Conservation (phyloP, 2,888 invertebrate genomes). For the Tridacna gigas region DNA sequence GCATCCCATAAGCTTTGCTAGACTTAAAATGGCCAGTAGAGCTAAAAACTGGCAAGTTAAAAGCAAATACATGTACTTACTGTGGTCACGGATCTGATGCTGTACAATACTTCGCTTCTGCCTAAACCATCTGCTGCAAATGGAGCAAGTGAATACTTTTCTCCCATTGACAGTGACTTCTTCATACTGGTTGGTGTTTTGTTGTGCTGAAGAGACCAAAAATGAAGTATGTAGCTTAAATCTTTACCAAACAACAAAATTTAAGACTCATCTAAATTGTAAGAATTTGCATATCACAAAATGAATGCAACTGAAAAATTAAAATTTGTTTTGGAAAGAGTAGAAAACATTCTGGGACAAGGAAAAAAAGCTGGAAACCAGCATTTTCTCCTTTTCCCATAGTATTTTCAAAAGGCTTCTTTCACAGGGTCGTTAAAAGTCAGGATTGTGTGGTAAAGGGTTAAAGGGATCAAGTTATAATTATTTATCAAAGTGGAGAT, state of each 20-base stretch:
- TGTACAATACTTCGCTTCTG: not conserved
- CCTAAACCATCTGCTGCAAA: not conserved
- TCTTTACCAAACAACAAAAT: too few species aligned
- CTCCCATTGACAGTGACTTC: not conserved
- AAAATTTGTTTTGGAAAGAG: too few species aligned
- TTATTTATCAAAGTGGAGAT: not conserved
- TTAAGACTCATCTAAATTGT: too few species aligned
- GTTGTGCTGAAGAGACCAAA: not conserved
- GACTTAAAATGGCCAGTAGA: too few species aligned
- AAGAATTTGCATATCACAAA: too few species aligned
- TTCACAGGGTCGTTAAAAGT: too few species aligned
- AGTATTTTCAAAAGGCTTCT: too few species aligned
- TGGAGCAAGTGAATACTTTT: not conserved
- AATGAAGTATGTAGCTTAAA: not conserved
- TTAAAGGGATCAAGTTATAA: not conserved
- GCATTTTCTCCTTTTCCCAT: too few species aligned
- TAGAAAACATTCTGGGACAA: too few species aligned
- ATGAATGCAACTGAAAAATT: too few species aligned
- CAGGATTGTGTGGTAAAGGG: too few species aligned
- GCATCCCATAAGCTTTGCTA: not conserved
- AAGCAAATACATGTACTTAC: not conserved
- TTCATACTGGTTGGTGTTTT: not conserved
- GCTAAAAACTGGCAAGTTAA: not conserved
- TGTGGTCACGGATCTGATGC: not conserved
- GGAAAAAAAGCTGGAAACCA: too few species aligned